A percentile compares a stretch with the other conserved stretches of the same genome.
phyloP scores from a whole-genome alignment of 2,113 vertebrate species.

The Lepisosteus osseus region DNA sequence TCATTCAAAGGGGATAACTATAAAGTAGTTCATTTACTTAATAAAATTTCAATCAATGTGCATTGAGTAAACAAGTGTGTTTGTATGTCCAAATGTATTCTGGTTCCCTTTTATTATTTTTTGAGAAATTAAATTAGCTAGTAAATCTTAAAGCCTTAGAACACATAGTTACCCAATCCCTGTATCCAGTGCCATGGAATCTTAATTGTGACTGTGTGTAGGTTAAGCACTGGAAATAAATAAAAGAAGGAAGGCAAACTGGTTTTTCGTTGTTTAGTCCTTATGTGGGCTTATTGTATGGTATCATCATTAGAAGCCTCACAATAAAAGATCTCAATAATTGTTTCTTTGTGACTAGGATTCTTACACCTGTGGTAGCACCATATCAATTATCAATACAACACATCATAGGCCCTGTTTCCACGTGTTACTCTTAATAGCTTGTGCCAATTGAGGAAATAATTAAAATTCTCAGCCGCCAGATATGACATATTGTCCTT shows the following conservation, averaged over 20 bases:
- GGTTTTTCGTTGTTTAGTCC: slow-evolving; percentile 47
- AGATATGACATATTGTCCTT: slow-evolving; percentile 12
- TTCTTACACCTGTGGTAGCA: not conserved
- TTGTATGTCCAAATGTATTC: too few species aligned
- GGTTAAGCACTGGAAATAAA: too few species aligned
- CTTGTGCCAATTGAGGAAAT: not conserved
- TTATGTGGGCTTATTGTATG: slow-evolving; percentile 44
- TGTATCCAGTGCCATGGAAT: slow-evolving; percentile 67
- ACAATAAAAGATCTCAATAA: not conserved
- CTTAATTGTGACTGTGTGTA: slow-evolving; percentile 63
- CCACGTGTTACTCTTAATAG: slow-evolving; percentile 11
- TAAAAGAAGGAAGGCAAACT: slow-evolving; percentile 27
- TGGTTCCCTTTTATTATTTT: too few species aligned
- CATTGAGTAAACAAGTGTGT: too few species aligned
- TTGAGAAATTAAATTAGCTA: too few species aligned
- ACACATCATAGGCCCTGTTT: not conserved
- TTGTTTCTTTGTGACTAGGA: not conserved
- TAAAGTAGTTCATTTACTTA: too few species aligned
- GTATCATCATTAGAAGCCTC: slow-evolving; percentile 5
- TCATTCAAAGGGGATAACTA: too few species aligned
- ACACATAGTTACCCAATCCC: slow-evolving; percentile 56
- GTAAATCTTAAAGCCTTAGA: too few species aligned
- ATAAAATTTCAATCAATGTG: too few species aligned
- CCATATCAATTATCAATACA: not conserved
- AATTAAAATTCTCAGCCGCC: slow-evolving; percentile 9